phyloP scores from a whole-genome alignment of 2,888 invertebrate genomes.

The Caenorhabditis sulstoni region DNA sequence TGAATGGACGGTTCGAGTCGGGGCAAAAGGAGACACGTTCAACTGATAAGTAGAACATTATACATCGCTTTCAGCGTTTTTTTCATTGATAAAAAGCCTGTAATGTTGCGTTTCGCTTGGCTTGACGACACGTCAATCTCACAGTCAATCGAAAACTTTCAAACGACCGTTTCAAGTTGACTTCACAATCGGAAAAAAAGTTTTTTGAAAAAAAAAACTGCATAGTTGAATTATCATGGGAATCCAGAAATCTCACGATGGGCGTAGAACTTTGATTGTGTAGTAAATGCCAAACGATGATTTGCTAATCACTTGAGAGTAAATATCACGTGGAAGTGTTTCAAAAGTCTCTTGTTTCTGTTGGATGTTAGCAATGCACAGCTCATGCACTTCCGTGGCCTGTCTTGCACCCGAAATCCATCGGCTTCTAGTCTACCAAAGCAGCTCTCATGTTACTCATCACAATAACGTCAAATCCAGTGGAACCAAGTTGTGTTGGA shows the following conservation, averaged over 20 bases:
- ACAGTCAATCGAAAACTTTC: neutral
- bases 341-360: constrained; percentile 4
- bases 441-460: constrained; percentile 28
- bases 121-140: constrained; percentile 32
- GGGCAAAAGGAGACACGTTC: constrained; percentile 20
- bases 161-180: neutral
- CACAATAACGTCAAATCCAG: constrained; percentile 21
- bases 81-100: constrained; percentile 36
- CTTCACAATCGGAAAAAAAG: neutral
- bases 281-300: constrained; percentile 42
- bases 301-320: constrained; percentile 39
- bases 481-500: constrained; percentile 12
- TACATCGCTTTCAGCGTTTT: constrained; percentile 21
- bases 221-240: neutral
- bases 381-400: constrained; percentile 19
- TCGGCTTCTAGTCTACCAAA: constrained; percentile 17
- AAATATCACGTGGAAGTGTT: constrained; percentile 32
- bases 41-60: constrained; percentile 25
- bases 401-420: constrained; percentile 16
- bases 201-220: constrained; percentile 19
- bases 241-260: constrained; percentile 18
- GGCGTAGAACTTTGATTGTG: constrained; percentile 29
- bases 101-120: constrained; percentile 24
- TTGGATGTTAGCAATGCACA: neutral
- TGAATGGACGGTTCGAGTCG: neutral